Evolutionary conservation across 2,888 invertebrate genomes (phyloP).

Genomic region (Uloborus plumipes): DNA sequence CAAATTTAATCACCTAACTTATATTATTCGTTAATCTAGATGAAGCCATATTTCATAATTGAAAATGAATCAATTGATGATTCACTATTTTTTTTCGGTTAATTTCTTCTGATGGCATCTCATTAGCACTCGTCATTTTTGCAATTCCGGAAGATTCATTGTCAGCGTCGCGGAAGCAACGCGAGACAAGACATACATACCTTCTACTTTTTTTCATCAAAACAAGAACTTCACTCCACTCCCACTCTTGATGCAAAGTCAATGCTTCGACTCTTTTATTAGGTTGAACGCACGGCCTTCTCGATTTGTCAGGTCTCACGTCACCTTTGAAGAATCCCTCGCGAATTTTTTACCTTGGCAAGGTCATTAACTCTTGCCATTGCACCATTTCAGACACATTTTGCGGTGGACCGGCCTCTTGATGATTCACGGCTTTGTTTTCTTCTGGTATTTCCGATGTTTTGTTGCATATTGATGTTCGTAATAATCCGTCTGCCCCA

Average conservation of each 20-base stretch:
- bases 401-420: not conserved
- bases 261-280: too few relatives aligned
- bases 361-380: not conserved
- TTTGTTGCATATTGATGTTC: not conserved
- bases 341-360: not conserved
- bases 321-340: not conserved
- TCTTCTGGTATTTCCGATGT: slow-evolving; percentile 7
- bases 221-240: too few relatives aligned
- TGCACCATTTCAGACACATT: slow-evolving; percentile 6
- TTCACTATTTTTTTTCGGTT: not conserved
- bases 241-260: too few relatives aligned
- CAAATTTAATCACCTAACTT: too few relatives aligned
- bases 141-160: slow-evolving; percentile 14
- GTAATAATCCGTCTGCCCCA: too few relatives aligned
- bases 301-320: not conserved
- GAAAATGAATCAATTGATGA: not conserved
- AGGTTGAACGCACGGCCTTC: too few relatives aligned
- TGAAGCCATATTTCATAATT: too few relatives aligned
- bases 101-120: too few relatives aligned
- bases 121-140: not conserved
- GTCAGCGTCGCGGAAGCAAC: too few relatives aligned
- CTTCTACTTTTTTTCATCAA: too few relatives aligned
- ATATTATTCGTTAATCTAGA: too few relatives aligned
- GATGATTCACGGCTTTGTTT: slow-evolving; percentile 5
- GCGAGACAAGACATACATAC: too few relatives aligned